Evolutionary conservation across 2,113 vertebrate genomes (phyloP).

Genomic region (Leucopternis melanops): DNA sequence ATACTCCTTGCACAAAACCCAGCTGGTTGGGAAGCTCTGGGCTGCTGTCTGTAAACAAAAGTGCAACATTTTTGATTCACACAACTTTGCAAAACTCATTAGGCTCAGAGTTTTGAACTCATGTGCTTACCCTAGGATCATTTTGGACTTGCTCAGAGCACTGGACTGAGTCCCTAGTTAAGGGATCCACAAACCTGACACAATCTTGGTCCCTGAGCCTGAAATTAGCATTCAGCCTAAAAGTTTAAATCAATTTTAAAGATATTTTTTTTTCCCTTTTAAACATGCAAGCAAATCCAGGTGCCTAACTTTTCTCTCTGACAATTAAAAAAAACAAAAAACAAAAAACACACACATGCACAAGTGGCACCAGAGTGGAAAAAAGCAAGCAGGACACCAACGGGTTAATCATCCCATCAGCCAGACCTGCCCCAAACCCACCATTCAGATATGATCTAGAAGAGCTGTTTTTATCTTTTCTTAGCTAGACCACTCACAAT

Average conservation of each 20-base stretch:
- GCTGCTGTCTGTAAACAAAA: background rate
- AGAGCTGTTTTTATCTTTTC: background rate
- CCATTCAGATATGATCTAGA: background rate
- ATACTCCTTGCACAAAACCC: background rate
- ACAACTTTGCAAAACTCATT: background rate
- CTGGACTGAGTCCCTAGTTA: background rate
- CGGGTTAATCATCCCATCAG: background rate
- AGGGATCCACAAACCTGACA: background rate
- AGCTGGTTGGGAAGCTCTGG: background rate
- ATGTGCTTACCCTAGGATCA: background rate
- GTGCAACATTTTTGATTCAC: background rate
- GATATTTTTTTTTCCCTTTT: background rate
- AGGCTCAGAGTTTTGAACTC: background rate
- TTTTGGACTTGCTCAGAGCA: background rate
- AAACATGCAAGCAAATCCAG: background rate
- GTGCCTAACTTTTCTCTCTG: background rate
- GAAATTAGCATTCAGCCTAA: background rate
- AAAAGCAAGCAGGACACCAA: background rate
- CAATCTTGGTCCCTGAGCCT: background rate
- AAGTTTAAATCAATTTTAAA: background rate
- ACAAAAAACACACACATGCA: background rate
- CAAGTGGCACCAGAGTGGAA: background rate
- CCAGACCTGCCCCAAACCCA: background rate
- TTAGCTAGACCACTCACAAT: background rate
- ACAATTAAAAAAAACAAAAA: background rate